These are phyloP conservation scores for Paramacrobiotus metropolitanus DNA, from an alignment of 1,140 invertebrate genomes.

Conservation along the genomic window DNA sequence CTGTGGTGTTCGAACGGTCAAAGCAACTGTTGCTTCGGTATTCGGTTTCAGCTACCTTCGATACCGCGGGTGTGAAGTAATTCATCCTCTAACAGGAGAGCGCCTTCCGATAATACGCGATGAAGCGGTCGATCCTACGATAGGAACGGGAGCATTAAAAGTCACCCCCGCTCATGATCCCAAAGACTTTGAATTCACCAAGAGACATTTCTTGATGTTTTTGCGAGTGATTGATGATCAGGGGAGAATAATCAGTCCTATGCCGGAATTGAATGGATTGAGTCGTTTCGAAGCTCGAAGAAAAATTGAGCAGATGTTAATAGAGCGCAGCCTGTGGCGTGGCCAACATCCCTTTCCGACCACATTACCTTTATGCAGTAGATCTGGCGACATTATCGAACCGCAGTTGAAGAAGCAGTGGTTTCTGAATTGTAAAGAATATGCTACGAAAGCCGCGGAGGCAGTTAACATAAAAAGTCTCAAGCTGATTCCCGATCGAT, in stretches of 20 bases:
- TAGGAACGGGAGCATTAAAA: constrained; percentile 11
- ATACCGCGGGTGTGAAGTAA: not conserved
- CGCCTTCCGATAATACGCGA: not conserved
- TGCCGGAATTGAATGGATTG: constrained; percentile 11
- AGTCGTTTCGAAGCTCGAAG: constrained; percentile 17
- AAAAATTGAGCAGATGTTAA: constrained; percentile 5
- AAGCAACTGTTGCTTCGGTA: too few relatives aligned
- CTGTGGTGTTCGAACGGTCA: too few relatives aligned
- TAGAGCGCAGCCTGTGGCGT: constrained; percentile 6
- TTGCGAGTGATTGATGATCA: constrained; percentile 8
- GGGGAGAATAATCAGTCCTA: constrained; percentile 10
- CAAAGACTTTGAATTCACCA: constrained; percentile 10
- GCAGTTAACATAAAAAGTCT: constrained; percentile 12
- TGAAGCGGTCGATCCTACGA: not conserved
- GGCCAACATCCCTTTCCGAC: constrained; percentile 9
- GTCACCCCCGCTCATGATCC: constrained; percentile 12
- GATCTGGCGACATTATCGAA: constrained; percentile 15
- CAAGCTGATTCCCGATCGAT: constrained; percentile 15
- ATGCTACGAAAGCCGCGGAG: constrained; percentile 11
- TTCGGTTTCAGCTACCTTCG: not conserved
- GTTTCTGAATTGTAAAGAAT: constrained; percentile 12
- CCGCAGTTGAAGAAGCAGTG: constrained; percentile 15
- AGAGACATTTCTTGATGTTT: constrained; percentile 6
- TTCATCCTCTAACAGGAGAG: not conserved
- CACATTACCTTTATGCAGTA: constrained; percentile 12